These are phyloP conservation scores for Oryzias celebensis DNA, from an alignment of 2,113 vertebrate genomes.

Conservation along the genomic window DNA sequence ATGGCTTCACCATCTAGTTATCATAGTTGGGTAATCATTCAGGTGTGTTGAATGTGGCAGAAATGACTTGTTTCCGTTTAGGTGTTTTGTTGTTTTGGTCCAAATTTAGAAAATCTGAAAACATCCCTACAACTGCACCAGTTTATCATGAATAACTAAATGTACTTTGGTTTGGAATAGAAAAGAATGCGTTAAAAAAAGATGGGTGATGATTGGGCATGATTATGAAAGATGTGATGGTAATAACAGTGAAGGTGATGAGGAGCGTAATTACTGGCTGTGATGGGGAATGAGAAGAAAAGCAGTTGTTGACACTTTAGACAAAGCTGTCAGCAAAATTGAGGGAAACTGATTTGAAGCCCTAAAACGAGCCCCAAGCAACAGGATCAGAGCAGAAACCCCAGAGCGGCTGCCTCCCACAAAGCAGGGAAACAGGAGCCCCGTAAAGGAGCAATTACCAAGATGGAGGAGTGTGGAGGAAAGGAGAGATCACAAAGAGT, in stretches of 20 bases:
- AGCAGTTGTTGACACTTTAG: constrained; percentile 45
- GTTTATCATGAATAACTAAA: not conserved
- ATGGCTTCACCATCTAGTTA: constrained; percentile 33
- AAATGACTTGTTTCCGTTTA: too few relatives aligned
- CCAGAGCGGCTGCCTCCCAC: constrained; percentile 10
- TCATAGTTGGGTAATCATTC: not conserved
- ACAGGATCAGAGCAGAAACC: constrained; percentile 35
- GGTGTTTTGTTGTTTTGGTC: too few relatives aligned
- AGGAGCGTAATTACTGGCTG: constrained; percentile 32
- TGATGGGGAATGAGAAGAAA: constrained; percentile 27
- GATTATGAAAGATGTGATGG: constrained; percentile 12
- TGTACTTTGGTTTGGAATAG: not conserved
- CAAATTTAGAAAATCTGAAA: too few relatives aligned
- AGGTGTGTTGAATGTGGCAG: too few relatives aligned
- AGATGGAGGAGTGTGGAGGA: constrained; percentile 35
- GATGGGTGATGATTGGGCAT: constrained; percentile 25
- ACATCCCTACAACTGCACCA: too few relatives aligned
- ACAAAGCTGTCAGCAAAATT: constrained; percentile 51
- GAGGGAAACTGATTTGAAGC: constrained; percentile 54
- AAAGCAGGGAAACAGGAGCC: constrained; percentile 2
- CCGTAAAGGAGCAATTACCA: constrained; percentile 45
- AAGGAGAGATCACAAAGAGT: constrained; percentile 48
- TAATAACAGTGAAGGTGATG: constrained; percentile 33
- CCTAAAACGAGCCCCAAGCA: constrained; percentile 39
- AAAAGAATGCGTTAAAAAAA: constrained; percentile 17